phyloP scores from a whole-genome alignment of 2,888 invertebrate species.

The Spodoptera picta region DNA sequence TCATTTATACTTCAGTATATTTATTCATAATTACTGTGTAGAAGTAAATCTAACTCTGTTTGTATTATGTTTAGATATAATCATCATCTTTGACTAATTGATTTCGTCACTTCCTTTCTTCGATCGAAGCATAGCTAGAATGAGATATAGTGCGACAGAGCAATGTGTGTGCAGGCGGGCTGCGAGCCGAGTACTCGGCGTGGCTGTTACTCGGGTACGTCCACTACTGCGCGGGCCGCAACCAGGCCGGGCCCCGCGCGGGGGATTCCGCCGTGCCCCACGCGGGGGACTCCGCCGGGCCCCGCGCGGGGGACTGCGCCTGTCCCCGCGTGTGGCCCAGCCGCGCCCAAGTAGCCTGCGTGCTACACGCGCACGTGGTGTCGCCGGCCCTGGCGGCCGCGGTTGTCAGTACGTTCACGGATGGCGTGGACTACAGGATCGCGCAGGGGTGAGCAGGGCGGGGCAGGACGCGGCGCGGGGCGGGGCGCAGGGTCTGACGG shows the following conservation, averaged over 20 bases:
- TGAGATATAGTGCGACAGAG: not conserved
- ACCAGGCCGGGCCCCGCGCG: conserved; percentile 32
- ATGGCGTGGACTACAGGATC: conserved; percentile 56
- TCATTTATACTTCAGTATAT: no score
- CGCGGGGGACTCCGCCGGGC: conserved; percentile 16
- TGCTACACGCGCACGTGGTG: conserved; percentile 65
- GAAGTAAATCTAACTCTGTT: no score
- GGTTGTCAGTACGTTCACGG: conserved; percentile 40
- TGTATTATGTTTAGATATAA: no score
- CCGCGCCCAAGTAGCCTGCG: conserved; percentile 55
- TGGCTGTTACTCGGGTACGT: conserved; percentile 67
- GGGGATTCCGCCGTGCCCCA: conserved; percentile 15
- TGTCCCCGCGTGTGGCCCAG: conserved; percentile 22
- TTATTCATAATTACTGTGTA: no score
- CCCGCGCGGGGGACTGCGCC: conserved; percentile 25
- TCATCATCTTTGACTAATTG: no score
- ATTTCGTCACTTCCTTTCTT: no score
- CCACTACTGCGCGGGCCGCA: conserved; percentile 63
- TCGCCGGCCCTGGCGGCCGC: conserved; percentile 61
- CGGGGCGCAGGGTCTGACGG: not conserved
- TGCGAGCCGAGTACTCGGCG: conserved; percentile 65
- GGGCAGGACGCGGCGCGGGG: not conserved
- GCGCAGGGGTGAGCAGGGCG: conserved; percentile 62
- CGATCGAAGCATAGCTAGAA: not conserved
- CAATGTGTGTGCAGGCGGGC: conserved; percentile 58